A percentile compares a stretch with the other conserved stretches of the same genome.
Evolutionary conservation across 2,888 invertebrate species (phyloP).

Genomic region (Acanthopleura granulata): DNA sequence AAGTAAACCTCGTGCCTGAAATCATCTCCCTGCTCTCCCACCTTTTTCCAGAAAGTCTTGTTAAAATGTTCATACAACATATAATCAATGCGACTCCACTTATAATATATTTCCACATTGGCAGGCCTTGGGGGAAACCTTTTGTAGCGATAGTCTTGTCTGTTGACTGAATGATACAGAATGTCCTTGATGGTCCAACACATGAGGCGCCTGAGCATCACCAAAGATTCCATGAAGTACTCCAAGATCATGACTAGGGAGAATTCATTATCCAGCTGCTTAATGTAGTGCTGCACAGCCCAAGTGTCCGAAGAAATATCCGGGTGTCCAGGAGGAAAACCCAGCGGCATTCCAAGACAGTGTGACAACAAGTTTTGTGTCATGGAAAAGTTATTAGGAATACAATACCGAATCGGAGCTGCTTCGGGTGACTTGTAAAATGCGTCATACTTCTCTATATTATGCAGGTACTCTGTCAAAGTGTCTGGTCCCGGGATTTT

Average conservation of each 20-base stretch:
- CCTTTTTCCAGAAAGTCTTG: constrained; percentile 55
- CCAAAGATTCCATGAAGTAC: constrained; percentile 64
- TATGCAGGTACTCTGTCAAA: constrained; percentile 49
- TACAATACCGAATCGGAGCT: constrained; percentile 44
- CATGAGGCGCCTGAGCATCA: constrained; percentile 61
- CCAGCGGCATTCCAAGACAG: constrained; percentile 62
- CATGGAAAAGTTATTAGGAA: constrained; percentile 61
- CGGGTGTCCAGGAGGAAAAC: constrained; percentile 49
- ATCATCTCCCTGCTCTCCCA: constrained; percentile 40
- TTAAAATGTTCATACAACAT: constrained; percentile 62
- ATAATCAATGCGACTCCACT: constrained; percentile 61
- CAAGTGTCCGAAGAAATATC: constrained; percentile 39
- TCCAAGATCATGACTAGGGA: constrained; percentile 64
- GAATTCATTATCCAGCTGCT: constrained; percentile 52
- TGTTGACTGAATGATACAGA: constrained; percentile 52
- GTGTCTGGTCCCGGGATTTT: constrained; percentile 38
- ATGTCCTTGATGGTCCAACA: constrained; percentile 67
- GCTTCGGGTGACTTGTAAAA: constrained; percentile 45
- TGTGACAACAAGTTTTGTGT: constrained; percentile 61
- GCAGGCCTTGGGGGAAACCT: constrained; percentile 28
- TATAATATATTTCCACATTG: constrained; percentile 43
- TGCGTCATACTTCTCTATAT: constrained; percentile 55
- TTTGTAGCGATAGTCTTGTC: constrained; percentile 35
- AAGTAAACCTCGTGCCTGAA: constrained; percentile 49
- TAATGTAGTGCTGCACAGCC: constrained; percentile 45